Conservation (phyloP, 2,113 vertebrate genomes). For the Lophotis ruficrista region DNA sequence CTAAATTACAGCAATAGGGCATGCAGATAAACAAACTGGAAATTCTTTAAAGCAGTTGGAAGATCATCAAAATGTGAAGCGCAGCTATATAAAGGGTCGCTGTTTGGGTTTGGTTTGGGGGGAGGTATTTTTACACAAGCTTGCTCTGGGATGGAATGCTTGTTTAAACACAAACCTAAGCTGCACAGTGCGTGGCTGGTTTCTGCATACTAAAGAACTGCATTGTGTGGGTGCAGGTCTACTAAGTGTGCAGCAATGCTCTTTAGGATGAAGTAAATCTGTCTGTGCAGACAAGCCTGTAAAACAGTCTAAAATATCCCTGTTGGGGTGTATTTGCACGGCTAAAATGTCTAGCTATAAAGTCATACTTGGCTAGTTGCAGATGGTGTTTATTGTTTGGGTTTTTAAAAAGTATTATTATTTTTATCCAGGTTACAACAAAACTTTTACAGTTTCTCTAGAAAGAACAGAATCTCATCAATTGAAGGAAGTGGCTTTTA, state of each 20-base stretch:
- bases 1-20: background rate
- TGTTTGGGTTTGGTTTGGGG: background rate
- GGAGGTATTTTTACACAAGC: background rate
- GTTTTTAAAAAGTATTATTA: background rate
- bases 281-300: background rate
- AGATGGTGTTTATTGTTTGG: slow-evolving; percentile 9
- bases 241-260: background rate
- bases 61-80: background rate
- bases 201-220: background rate
- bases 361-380: background rate
- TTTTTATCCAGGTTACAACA: slow-evolving; percentile 83
- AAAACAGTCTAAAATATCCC: background rate
- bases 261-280: background rate
- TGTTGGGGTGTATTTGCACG: background rate
- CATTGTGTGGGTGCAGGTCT: background rate
- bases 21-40: background rate
- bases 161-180: background rate
- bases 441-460: slow-evolving; percentile 84
- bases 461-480: slow-evolving; percentile 43
- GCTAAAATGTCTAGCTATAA: background rate
- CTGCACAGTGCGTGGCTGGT: background rate
- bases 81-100: background rate
- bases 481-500: slow-evolving; percentile 78
- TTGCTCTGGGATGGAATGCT: background rate
- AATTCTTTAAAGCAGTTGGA: background rate